Evolutionary conservation across 2,888 invertebrate genomes (phyloP).

Genomic region (Watsonalla binaria): DNA sequence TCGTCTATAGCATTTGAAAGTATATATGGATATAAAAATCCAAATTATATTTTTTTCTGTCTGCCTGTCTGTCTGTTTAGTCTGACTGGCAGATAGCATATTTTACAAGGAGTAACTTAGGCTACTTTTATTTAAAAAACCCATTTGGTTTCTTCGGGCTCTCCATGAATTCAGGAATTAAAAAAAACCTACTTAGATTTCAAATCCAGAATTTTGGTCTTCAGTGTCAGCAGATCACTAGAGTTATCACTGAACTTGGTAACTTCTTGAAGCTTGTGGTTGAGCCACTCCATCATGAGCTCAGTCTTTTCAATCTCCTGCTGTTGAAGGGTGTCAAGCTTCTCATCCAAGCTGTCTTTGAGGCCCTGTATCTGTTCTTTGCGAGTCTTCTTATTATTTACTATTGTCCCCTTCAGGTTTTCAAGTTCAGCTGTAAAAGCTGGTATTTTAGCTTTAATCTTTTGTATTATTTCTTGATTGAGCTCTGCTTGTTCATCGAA

Average conservation of each 20-base stretch:
- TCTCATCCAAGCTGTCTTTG: constrained; percentile 52
- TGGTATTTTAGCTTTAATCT: constrained; percentile 57
- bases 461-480: constrained; percentile 56
- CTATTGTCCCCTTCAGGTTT: constrained; percentile 32
- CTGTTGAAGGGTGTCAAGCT: constrained; percentile 49
- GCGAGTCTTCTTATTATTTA: constrained; percentile 26
- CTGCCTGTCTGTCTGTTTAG: too few relatives aligned
- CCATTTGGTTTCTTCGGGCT: not conserved
- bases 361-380: constrained; percentile 48
- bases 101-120: too few relatives aligned
- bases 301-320: constrained; percentile 66
- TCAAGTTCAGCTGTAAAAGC: constrained; percentile 47
- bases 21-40: too few relatives aligned
- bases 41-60: not conserved
- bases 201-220: constrained; percentile 60
- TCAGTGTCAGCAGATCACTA: constrained; percentile 54
- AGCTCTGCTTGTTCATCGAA: constrained; percentile 67
- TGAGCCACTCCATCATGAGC: constrained; percentile 69
- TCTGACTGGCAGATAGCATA: too few relatives aligned
- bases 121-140: too few relatives aligned
- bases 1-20: too few relatives aligned
- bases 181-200: constrained; percentile 62
- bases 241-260: constrained; percentile 48
- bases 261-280: constrained; percentile 52
- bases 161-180: not conserved